phyloP scores from a whole-genome alignment of 2,113 vertebrate genomes.

The Paramisgurnus dabryanus region DNA sequence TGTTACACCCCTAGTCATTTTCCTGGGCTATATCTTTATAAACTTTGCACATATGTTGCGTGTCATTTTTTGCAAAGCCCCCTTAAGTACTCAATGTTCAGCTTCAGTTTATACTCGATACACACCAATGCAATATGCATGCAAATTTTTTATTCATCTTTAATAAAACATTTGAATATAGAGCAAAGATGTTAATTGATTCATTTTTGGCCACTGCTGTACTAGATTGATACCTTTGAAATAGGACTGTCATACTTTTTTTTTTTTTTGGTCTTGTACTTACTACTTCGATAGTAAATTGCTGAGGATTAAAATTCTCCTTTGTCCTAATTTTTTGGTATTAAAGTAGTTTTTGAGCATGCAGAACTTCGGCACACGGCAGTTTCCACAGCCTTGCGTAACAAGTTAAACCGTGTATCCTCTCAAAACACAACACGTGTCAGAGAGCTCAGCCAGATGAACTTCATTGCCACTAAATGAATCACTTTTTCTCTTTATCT shows the following conservation, averaged over 20 bases:
- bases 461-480: conserved; percentile 50
- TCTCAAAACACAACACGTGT: conserved; percentile 45
- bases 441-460: conserved; percentile 35
- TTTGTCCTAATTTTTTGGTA: not conserved
- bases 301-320: not conserved
- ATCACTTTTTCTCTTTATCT: conserved; percentile 44
- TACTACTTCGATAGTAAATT: not conserved
- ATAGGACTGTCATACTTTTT: not conserved
- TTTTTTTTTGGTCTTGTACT: not conserved
- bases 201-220: too few relatives aligned
- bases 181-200: too few relatives aligned
- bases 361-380: not conserved
- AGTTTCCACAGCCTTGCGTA: conserved; percentile 9
- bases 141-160: too few relatives aligned
- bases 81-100: too few relatives aligned
- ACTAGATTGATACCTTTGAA: too few relatives aligned
- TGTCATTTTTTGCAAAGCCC: too few relatives aligned
- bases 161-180: too few relatives aligned
- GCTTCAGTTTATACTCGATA: too few relatives aligned
- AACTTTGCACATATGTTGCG: too few relatives aligned
- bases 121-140: too few relatives aligned
- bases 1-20: too few relatives aligned
- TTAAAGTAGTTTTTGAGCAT: conserved; percentile 5
- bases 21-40: too few relatives aligned
- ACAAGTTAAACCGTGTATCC: not conserved